Conservation (phyloP, 1,140 invertebrate species). For the Steinernema feltiae region DNA sequence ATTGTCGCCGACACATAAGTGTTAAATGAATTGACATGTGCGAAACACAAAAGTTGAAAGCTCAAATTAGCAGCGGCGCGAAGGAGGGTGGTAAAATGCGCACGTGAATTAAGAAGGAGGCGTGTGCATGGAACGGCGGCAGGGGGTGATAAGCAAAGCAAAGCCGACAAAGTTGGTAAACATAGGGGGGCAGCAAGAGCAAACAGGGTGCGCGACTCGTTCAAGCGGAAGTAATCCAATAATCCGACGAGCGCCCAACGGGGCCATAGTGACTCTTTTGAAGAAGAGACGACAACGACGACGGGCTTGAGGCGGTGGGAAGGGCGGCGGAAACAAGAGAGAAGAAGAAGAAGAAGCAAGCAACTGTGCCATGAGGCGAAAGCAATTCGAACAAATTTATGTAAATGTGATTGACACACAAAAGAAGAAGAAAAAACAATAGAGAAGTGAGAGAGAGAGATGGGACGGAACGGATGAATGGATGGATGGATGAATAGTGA, state of each 20-base stretch:
- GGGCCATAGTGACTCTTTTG: slow-evolving; percentile 5
- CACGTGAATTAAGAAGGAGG: too few relatives aligned
- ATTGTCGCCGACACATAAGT: slow-evolving; percentile 8
- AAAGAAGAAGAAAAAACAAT: too few relatives aligned
- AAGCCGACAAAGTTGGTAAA: slow-evolving; percentile 13
- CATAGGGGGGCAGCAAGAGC: background rate
- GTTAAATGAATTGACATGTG: slow-evolving; percentile 1
- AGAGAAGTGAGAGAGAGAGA: too few relatives aligned
- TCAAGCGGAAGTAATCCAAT: slow-evolving; percentile 14
- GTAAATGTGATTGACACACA: background rate
- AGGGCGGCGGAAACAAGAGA: background rate
- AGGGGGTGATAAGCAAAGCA: background rate
- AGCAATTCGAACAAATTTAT: background rate
- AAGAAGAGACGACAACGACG: background rate
- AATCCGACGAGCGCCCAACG: slow-evolving; percentile 10
- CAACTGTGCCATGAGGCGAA: background rate
- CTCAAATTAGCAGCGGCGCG: background rate
- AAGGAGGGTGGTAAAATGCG: too few relatives aligned
- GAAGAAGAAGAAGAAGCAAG: background rate
- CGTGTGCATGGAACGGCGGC: too few relatives aligned
- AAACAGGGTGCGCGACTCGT: slow-evolving; percentile 13
- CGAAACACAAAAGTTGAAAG: background rate
- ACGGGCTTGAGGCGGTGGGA: background rate
- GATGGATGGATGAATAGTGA: background rate
- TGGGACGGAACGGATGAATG: background rate